A percentile compares a stretch with the other conserved stretches of the same genome.
Evolutionary conservation across 2,113 vertebrate genomes (phyloP).

Genomic region (Cynopterus brachyotis): DNA sequence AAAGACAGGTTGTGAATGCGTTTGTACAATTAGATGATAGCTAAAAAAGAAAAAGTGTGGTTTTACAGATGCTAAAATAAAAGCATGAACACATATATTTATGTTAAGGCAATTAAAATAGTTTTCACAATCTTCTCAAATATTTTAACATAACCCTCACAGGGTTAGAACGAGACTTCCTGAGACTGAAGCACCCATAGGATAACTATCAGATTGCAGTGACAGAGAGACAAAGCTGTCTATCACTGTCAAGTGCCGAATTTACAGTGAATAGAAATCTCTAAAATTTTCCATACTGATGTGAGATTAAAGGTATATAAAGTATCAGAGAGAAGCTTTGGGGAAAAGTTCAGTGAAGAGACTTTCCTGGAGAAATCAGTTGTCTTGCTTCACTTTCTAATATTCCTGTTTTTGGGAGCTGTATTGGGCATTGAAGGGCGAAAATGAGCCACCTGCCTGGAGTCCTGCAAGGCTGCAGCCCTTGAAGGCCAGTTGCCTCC

Average conservation of each 20-base stretch:
- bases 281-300: background rate
- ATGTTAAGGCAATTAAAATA: background rate
- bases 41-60: background rate
- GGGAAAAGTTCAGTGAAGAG: background rate
- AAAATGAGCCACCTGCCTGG: background rate
- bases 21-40: background rate
- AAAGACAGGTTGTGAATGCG: background rate
- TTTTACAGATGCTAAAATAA: slow-evolving; percentile 8
- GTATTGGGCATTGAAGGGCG: background rate
- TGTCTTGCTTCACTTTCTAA: background rate
- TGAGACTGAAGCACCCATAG: background rate
- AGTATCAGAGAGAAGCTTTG: background rate
- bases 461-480: background rate
- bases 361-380: background rate
- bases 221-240: background rate
- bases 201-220: background rate
- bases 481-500: background rate
- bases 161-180: background rate
- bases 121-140: slow-evolving; percentile 8
- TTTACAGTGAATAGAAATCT: background rate
- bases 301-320: background rate
- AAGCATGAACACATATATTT: background rate
- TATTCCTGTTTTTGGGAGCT: background rate
- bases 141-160: background rate
- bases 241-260: background rate